Base-by-base conservation (phyloP, 2,113 vertebrate genomes). In the Bombycilla garrulus region DNA sequence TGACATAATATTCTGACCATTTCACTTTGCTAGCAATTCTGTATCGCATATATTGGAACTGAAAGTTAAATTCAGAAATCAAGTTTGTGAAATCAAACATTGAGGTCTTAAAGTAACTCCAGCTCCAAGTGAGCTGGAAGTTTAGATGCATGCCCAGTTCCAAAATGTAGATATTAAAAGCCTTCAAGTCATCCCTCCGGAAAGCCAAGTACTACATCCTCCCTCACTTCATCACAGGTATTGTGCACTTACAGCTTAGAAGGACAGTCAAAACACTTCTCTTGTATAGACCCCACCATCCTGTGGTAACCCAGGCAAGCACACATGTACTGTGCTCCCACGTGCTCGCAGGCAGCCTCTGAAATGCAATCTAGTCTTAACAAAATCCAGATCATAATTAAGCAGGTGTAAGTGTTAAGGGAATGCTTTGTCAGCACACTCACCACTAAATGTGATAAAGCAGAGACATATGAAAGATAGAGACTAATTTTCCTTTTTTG, bases 341-440 rank as follows among this genome's bases (percentile, higher is more conserved):
- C 11, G 29, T 17, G 35, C 31, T 51, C 58, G 77, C 57, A 74
- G 15, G 29, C 61, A 79, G 45, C 36, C 48, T 61, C 13, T 77
- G 45, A 54, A 93, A 90, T 2, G 6, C 23, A 42, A 73, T 31
- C 62, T 24, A 81, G 40, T 47, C 66, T 88, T 77, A 77, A 86
- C 29, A 83, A 93, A 93, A 82, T 85, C 54, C 64, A 51, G 58
- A 92, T 58, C 29, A 50, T 94, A 90, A 88, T 69, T 83, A 86
- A 86, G 56, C 26, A 80, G 54, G 35, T 47, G 0, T 42, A 94
- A 90, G 22, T 28, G 16, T 53, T 73, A 80, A 57, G 38, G 38
- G n/a, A 90, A 60, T 57, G 22, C 76, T 86, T 62, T 20, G 35
- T 81, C 79, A 94, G 62, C 81, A 93, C 45, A 38, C 50, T 73